Base-by-base conservation (phyloP, 2,113 vertebrate genomes). In the Entomyzon cyanotis region DNA sequence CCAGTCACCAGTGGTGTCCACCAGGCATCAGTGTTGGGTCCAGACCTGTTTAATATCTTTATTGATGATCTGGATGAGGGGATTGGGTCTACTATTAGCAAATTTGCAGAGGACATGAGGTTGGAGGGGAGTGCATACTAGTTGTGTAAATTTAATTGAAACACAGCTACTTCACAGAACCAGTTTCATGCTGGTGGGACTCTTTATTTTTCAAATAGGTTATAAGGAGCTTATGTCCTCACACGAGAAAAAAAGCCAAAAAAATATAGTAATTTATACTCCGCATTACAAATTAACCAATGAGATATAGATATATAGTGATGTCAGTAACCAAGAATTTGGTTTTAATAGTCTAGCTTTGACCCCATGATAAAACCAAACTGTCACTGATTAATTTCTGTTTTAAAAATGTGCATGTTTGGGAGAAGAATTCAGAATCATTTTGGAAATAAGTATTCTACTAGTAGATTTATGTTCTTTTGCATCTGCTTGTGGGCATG, bases 121-220 rank as follows among this genome's bases (percentile, higher is more conserved):
- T 23, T 3, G 3, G 11, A 39, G 39, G 39, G 11, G 39, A 39
- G 39, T 39, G 39, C 35, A 67, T 62, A 87, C 79, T 89, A 85
- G 31, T 62, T 85, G 41, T 7, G 13, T 87, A 95, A 92, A 94
- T 94, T 96, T 95, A 87, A 89, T 94, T 97, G 96, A 96, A 97
- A 94, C 37, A 85, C 71, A 96, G 50, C 31, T 85, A 12, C 94
- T 95, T 97, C 84, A 91, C 50, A 89, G 46, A 37, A 20, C 39
- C 69, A 64, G 15, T 73, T 96, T n/a, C 42, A 42, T 42, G 42
- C 24, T 94, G 70, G 73, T 88, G 52, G 55, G 60, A 39, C 17
- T 83, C 53, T 46, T 90, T 47, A 13, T 42, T 82, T 94, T 96
- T 81, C 53, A 53, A 49, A 52, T 16, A 13, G 69, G 24, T 63